Evolutionary conservation across 2,797 vertebrate genomes (phyloP), one percentile per base, ranked within the genome.

Genomic region (Naso thynnoides): DNA sequence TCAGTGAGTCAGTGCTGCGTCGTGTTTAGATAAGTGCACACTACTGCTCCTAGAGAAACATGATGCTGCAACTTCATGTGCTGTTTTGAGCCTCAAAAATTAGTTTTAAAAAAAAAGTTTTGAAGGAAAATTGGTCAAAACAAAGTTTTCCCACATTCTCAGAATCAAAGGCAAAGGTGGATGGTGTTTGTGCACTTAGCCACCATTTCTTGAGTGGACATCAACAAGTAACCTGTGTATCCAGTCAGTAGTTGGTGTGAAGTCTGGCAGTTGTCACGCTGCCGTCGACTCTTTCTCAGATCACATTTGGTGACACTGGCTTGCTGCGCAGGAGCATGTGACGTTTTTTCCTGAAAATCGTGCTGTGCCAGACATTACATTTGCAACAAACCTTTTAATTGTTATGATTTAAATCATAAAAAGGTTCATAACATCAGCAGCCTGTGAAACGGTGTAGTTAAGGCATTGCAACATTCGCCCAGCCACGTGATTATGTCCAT

Each of bases 1-100:
- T 23, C 31, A 48, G 41, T 4, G 5, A 5, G 16, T 31, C 21
- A 57, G 23, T 33, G n/a, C 2, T 24, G 3, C 16, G 9, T 21
- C 26, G 54, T 60, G 60, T 60, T 65, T 23, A 33, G 5, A 31
- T 26, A 31, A 36, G 14, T 19, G 39, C 24, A 7, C 59, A 59
- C 23, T 31, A 2, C 13, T 15, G 50, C n/a, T 42, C 42, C 3
- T 38, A 8, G 48, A 23, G 0, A 59, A 41, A 15, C 27, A n/a
- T 24, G 58, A 27, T 27, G n/a, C 38, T 68, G 29, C 15, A 44
- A 16, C 27, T 31, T 14, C 8, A 31, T 14, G 4, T 2, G 36
- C 10, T 15, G 11, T 19, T 56, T 16, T 29, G n/a, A 19, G 8
- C 21, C 3, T 47, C 3, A 9, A 16, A 5, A 19, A 14, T 14